phyloP scores from a whole-genome alignment of 1,140 invertebrate species.

The Danaus plexippus region DNA sequence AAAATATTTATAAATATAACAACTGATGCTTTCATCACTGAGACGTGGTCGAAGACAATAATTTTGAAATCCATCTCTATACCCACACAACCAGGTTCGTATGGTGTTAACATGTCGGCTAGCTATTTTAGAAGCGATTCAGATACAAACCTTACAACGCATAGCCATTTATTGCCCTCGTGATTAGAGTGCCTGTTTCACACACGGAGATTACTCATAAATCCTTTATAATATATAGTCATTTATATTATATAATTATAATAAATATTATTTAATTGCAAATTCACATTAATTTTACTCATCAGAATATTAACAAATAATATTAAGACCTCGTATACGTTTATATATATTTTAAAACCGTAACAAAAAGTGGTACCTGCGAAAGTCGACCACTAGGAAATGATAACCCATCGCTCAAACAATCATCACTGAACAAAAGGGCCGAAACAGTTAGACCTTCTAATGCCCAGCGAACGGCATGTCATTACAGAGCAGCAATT shows the following conservation, averaged over 20 bases:
- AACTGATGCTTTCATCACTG: too few species aligned
- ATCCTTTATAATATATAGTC: conserved; percentile 11
- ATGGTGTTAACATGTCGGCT: too few species aligned
- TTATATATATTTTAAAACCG: not conserved
- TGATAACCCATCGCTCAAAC: conserved; percentile 48
- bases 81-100: too few species aligned
- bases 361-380: conserved; percentile 33
- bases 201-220: conserved; percentile 24
- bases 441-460: conserved; percentile 45
- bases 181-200: conserved; percentile 32
- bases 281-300: too few species aligned
- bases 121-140: too few species aligned
- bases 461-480: conserved; percentile 39
- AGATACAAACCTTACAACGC: conserved; percentile 11
- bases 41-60: too few species aligned
- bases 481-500: conserved; percentile 47
- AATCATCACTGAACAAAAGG: conserved; percentile 58
- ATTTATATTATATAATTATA: too few species aligned
- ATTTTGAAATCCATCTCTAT: too few species aligned
- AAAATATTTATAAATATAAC: too few species aligned
- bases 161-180: conserved; percentile 35
- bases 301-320: too few species aligned
- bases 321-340: too few species aligned
- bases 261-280: too few species aligned
- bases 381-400: conserved; percentile 37